Evolutionary conservation across 2,113 vertebrate genomes (phyloP).

Genomic region (Mionectes macconnelli): DNA sequence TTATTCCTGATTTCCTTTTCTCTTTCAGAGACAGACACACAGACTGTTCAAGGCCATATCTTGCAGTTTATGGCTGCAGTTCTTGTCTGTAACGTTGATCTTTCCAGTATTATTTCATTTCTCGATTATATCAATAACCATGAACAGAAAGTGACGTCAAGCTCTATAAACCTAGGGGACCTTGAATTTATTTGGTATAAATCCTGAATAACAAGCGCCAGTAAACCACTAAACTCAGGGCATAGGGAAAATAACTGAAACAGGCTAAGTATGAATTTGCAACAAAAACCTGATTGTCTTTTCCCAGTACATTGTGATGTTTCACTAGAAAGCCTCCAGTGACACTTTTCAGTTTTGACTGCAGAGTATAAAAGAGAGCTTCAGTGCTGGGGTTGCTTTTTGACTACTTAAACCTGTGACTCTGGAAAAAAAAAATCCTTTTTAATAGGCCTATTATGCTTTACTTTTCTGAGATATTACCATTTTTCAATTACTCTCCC

Average conservation of each 20-base stretch:
- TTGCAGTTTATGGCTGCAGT: not conserved
- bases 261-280: not conserved
- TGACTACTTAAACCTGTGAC: not conserved
- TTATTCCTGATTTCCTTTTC: not conserved
- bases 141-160: not conserved
- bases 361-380: not conserved
- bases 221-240: not conserved
- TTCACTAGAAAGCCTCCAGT: not conserved
- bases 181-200: not conserved
- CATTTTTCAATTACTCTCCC: not conserved
- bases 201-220: not conserved
- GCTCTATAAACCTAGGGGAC: not conserved
- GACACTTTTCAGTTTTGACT: not conserved
- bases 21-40: not conserved
- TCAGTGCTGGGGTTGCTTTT: not conserved
- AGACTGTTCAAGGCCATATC: not conserved
- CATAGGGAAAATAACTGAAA: not conserved
- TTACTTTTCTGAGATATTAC: not conserved
- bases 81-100: not conserved
- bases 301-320: not conserved
- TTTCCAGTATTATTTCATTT: not conserved
- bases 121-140: not conserved
- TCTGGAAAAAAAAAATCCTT: not conserved
- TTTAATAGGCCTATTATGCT: not conserved
- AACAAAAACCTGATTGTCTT: not conserved